These are phyloP conservation scores for Pogonocherus hispidulus DNA, from an alignment of 2,888 invertebrate genomes.

Conservation along the genomic window DNA sequence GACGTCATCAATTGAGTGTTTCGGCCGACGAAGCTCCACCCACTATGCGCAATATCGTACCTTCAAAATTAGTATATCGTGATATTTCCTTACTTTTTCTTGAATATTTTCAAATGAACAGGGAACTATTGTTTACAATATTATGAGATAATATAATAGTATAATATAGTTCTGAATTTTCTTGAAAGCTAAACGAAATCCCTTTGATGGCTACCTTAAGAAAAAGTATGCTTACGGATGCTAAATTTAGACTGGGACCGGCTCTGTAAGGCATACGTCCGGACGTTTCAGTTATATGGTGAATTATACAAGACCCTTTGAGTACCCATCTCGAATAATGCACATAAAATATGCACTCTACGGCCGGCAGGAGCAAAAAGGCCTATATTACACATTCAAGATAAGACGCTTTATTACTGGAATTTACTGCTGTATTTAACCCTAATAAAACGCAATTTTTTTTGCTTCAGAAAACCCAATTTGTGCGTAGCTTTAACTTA, in stretches of 20 bases:
- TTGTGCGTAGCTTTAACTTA: neutral
- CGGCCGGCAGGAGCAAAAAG: conserved; percentile 15
- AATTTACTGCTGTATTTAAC: conserved; percentile 22
- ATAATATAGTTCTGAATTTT: too few species aligned
- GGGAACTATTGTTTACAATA: too few species aligned
- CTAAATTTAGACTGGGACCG: neutral
- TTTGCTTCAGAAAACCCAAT: conserved; percentile 1
- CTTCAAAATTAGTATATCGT: too few species aligned
- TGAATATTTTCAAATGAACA: too few species aligned
- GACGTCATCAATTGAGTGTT: too few species aligned
- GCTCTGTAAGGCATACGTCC: neutral
- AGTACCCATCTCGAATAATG: conserved; percentile 11
- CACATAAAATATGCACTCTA: conserved; percentile 23
- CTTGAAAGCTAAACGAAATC: too few species aligned
- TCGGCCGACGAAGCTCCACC: too few species aligned
- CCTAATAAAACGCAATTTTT: conserved; percentile 25
- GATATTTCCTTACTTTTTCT: too few species aligned
- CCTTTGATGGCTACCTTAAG: too few species aligned
- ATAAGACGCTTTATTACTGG: conserved; percentile 24
- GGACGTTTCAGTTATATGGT: neutral
- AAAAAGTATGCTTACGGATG: too few species aligned
- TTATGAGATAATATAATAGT: too few species aligned
- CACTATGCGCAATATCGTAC: too few species aligned
- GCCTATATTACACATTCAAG: conserved; percentile 22
- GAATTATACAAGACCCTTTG: conserved; percentile 24